A percentile compares a stretch with the other conserved stretches of the same genome.
These are phyloP conservation scores for Lomographa bimaculata DNA, from an alignment of 2,888 invertebrate genomes.

Conservation along the genomic window DNA sequence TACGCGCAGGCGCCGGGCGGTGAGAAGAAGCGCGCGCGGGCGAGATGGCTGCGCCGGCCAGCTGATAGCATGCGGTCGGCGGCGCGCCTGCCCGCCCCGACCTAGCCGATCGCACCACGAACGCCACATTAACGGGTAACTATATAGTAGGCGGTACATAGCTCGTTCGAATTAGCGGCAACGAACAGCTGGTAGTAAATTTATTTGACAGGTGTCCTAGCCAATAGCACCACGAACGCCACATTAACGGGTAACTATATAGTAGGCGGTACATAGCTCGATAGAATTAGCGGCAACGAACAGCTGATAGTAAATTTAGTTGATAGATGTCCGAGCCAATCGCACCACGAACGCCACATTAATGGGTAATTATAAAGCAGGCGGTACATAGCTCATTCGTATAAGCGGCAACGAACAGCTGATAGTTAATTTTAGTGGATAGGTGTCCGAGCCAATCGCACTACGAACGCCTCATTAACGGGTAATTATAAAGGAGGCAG, in stretches of 20 bases:
- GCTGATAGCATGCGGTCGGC: constrained; percentile 83
- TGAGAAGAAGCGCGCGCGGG: constrained; percentile 68
- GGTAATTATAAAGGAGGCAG: constrained; percentile 43
- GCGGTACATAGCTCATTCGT: constrained; percentile 56
- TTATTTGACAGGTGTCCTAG: constrained; percentile 81
- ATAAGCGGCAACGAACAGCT: constrained; percentile 77
- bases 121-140: constrained; percentile 77
- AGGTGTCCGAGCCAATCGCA: constrained; percentile 77
- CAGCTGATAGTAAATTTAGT: constrained; percentile 83
- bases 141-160: not conserved
- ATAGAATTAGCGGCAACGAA: constrained; percentile 73
- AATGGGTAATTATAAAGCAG: constrained; percentile 58
- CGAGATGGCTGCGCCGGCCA: constrained; percentile 75
- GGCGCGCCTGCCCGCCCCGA: constrained; percentile 79
- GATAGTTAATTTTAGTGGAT: constrained; percentile 83
- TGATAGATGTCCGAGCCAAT: constrained; percentile 79
- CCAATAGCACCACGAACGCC: constrained; percentile 75
- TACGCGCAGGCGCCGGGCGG: constrained; percentile 68
- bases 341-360: constrained; percentile 76
- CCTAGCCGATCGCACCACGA: constrained; percentile 77
- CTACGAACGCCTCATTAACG: constrained; percentile 78
- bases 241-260: constrained; percentile 69
- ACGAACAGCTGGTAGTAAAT: constrained; percentile 81
- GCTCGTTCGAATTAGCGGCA: constrained; percentile 72
- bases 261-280: constrained; percentile 39